Conservation (phyloP, 2,113 vertebrate genomes). For the Tretioscincus oriximinensis region DNA sequence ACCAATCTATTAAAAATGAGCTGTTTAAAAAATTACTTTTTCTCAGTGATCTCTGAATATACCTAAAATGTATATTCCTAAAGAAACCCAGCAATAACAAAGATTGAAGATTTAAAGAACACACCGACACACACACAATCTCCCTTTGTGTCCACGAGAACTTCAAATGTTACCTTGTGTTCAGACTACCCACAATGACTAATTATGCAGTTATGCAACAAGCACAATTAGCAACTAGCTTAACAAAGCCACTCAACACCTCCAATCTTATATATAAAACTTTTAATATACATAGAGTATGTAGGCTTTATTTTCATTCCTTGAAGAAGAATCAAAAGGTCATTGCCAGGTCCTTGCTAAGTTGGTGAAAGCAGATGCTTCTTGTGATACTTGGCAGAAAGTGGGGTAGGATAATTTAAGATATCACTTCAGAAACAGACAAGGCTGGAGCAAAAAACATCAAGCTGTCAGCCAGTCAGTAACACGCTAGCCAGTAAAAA, state of each 20-base stretch:
- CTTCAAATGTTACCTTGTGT: background rate
- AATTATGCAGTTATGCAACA: background rate
- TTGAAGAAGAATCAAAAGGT: constrained; percentile 54
- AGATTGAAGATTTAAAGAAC: background rate
- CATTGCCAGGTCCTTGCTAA: constrained; percentile 53
- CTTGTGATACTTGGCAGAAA: constrained; percentile 32
- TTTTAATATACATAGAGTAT: constrained; percentile 14
- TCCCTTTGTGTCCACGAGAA: background rate
- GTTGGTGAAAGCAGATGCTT: constrained; percentile 56
- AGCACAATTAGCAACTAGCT: background rate
- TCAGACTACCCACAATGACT: background rate
- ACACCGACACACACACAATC: background rate
- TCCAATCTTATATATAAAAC: background rate
- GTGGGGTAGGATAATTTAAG: constrained; percentile 29
- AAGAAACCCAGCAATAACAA: background rate
- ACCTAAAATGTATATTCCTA: too few species aligned
- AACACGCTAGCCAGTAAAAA: constrained; percentile 23
- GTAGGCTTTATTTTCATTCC: constrained; percentile 48
- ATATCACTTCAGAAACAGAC: constrained; percentile 18
- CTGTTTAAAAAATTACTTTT: too few species aligned
- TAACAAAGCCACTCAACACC: background rate
- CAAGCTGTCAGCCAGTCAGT: constrained; percentile 7
- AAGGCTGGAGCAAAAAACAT: background rate
- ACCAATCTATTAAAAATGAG: too few species aligned
- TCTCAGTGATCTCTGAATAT: too few species aligned